Evolutionary conservation across 2,797 vertebrate species (phyloP).

Genomic region (Gymnoscopelus braueri): DNA sequence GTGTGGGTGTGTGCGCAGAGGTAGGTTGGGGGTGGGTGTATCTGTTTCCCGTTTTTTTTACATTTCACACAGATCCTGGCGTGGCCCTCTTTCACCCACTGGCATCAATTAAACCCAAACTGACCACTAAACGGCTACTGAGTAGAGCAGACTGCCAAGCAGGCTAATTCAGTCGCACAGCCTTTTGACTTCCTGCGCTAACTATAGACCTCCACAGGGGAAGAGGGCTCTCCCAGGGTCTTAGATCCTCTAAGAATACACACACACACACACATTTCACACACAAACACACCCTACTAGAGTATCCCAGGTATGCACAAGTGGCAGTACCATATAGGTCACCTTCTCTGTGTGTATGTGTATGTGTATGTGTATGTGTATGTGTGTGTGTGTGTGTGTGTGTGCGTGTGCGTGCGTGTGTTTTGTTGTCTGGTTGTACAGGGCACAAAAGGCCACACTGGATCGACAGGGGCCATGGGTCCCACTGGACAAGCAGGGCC

Average conservation of each 20-base stretch:
- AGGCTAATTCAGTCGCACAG: constrained; percentile 15
- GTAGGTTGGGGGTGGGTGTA: background rate
- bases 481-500: constrained; percentile 88
- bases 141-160: background rate
- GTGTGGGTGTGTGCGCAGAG: background rate
- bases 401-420: background rate
- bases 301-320: constrained; percentile 30
- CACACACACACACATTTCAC: background rate
- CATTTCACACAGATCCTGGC: constrained; percentile 4
- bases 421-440: constrained; percentile 57
- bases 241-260: constrained; percentile 10
- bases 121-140: background rate
- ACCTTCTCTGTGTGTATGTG: constrained; percentile 5
- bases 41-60: background rate
- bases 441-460: constrained; percentile 89
- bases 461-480: constrained; percentile 83
- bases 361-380: background rate
- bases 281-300: background rate
- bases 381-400: background rate
- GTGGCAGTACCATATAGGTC: constrained; percentile 21
- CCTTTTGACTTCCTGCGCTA: constrained; percentile 11
- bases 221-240: background rate
- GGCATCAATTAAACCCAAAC: background rate
- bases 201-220: constrained; percentile 21
- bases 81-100: background rate